Evolutionary conservation across 2,888 invertebrate genomes (phyloP).

Genomic region (Drosophila buzzatii): DNA sequence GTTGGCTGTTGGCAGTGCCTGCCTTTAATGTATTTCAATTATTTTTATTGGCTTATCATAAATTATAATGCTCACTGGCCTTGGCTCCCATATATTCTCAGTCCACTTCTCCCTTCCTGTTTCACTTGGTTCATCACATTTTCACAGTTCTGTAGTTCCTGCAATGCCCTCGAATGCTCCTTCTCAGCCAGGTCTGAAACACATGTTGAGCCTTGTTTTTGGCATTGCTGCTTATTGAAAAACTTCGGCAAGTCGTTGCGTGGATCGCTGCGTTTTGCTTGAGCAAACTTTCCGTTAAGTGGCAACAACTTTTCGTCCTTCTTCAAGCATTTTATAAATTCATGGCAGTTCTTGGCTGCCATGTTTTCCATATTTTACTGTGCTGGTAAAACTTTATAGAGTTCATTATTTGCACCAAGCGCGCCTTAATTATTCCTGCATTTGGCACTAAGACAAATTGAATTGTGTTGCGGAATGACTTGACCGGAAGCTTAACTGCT

Average conservation of each 20-base stretch:
- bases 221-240: slow-evolving; percentile 53
- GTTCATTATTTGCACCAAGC: slow-evolving; percentile 49
- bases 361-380: slow-evolving; percentile 36
- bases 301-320: slow-evolving; percentile 40
- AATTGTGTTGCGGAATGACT: slow-evolving; percentile 36
- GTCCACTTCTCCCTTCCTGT: background rate
- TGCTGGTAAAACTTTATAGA: slow-evolving; percentile 47
- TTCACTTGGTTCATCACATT: slow-evolving; percentile 34
- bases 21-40: slow-evolving; percentile 73
- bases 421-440: slow-evolving; percentile 47
- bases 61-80: slow-evolving; percentile 65
- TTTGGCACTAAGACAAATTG: slow-evolving; percentile 35
- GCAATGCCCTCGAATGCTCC: background rate
- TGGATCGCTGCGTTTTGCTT: slow-evolving; percentile 25
- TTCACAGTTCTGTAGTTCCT: slow-evolving; percentile 33
- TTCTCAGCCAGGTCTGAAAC: slow-evolving; percentile 19
- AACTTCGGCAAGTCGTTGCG: slow-evolving; percentile 43
- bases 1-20: slow-evolving; percentile 32
- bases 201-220: slow-evolving; percentile 57
- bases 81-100: slow-evolving; percentile 58
- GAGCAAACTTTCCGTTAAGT: slow-evolving; percentile 45
- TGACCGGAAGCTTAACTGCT: slow-evolving; percentile 17
- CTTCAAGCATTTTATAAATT: slow-evolving; percentile 43
- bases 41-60: slow-evolving; percentile 74
- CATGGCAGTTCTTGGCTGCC: slow-evolving; percentile 28